These are phyloP conservation scores for Paramormyrops kingsleyae DNA, from an alignment of 2,113 vertebrate genomes.

Conservation along the genomic window DNA sequence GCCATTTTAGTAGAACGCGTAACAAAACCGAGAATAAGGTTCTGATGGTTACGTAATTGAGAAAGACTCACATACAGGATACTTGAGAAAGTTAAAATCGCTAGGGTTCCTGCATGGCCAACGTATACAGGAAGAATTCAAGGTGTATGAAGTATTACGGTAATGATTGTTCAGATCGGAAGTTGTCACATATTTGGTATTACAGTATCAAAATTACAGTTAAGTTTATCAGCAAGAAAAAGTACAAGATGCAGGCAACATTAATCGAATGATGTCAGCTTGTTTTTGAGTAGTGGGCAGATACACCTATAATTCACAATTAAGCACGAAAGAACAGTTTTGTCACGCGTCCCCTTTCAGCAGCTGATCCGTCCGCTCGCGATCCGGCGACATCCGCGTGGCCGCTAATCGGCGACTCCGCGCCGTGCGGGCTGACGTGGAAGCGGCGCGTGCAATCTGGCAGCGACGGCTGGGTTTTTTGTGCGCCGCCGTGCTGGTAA, in stretches of 20 bases:
- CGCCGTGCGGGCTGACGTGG: background rate
- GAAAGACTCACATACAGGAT: background rate
- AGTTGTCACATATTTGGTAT: background rate
- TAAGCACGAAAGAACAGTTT: background rate
- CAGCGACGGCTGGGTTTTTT: constrained; percentile 30
- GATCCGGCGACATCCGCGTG: constrained; percentile 9
- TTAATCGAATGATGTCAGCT: background rate
- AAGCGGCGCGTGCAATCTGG: constrained; percentile 33
- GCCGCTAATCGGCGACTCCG: background rate
- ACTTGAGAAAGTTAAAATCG: background rate
- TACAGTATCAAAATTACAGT: background rate
- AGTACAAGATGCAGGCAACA: background rate
- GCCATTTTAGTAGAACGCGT: background rate
- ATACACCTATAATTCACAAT: background rate
- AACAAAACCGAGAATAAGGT: background rate
- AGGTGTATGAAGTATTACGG: background rate
- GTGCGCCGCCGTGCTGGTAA: constrained; percentile 37
- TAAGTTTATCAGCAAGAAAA: background rate
- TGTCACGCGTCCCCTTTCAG: background rate
- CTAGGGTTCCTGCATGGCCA: background rate
- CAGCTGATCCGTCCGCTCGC: too few relatives aligned
- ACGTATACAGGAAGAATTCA: background rate
- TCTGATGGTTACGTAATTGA: background rate
- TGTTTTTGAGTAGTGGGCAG: background rate
- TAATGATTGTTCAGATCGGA: background rate